These are phyloP conservation scores for Sprattus sprattus DNA, from an alignment of 2,113 vertebrate genomes.

Conservation along the genomic window DNA sequence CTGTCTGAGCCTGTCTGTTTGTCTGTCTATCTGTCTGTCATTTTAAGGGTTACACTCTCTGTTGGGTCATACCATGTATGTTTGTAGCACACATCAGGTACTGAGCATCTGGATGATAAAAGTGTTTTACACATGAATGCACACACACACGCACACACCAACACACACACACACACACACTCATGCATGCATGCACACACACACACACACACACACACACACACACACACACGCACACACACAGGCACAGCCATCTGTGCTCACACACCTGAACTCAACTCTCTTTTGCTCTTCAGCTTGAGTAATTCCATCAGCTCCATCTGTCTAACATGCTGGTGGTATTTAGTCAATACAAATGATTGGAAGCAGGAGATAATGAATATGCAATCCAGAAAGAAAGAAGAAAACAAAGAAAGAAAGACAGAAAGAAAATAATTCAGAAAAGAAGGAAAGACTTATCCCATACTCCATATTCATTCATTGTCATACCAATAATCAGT, in stretches of 20 bases:
- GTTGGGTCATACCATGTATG: neutral
- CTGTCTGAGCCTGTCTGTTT: neutral
- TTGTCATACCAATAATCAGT: neutral
- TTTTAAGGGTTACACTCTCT: neutral
- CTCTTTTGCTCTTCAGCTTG: slow-evolving; percentile 14
- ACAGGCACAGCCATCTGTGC: neutral
- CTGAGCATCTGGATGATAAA: slow-evolving; percentile 1
- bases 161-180: neutral
- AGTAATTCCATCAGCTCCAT: slow-evolving; percentile 6
- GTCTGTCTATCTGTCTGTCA: neutral
- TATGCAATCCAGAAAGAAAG: neutral
- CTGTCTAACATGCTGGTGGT: neutral
- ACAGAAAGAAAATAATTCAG: neutral
- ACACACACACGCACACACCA: neutral
- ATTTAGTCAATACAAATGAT: slow-evolving; percentile 13
- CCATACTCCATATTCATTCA: slow-evolving; percentile 5
- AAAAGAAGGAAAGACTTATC: slow-evolving; percentile 9
- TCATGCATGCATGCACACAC: neutral
- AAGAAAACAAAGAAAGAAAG: neutral
- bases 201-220: neutral
- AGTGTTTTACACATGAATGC: slow-evolving; percentile 6
- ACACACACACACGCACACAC: neutral
- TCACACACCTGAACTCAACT: slow-evolving; percentile 9
- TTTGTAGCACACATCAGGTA: slow-evolving; percentile 17
- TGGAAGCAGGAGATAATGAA: neutral